Base-by-base conservation (phyloP, 2,113 vertebrate species). In the Grammomys dolichurus region DNA sequence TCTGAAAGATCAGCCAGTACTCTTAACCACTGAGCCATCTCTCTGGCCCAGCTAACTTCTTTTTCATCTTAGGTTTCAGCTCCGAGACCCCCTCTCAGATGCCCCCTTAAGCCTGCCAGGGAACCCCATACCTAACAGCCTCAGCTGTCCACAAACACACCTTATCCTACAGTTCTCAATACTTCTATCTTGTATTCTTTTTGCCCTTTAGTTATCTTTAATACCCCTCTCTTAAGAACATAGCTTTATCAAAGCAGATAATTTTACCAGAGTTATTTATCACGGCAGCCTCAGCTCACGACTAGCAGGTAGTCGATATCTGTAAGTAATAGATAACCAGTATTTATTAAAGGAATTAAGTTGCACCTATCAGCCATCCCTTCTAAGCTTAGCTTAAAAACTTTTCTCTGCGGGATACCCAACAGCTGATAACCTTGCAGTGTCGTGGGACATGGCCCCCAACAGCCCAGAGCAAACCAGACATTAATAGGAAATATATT, bases 341-440 rank as follows among this genome's bases (percentile, higher is more conserved):
- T 40, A 87, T 80, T 67, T 93, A 70, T 82, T 70, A 69, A 48
- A 48, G 26, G 94, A 87, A 58, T 80, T 63, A 87, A 85, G 87
- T 28, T 2, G 3, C 9, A 40, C 56, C 51, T 56, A 12, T 65
- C 69, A 87, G 22, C 7, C 10, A 54, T 24, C 17, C 69, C 16
- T 87, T 93, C 60, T 56, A 65, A 48, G 40, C 14, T 51, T 51
- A 56, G 36, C n/a, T 84, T 14, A 63, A 40, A 93, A 54, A 1
- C 33, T 85, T 93, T 19, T 88, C n/a, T 54, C 40, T 78, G 9
- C n/a, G 63, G 33, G 5, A 43, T 24, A 4, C 1, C 65, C 54
- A 78, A 65, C 1, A 22, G 28, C 43, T 70, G 91, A 89, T 7
- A 87, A 60, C 3, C 7, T 31, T 69, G 63, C 11, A 82, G 2